Evolutionary conservation across 2,888 invertebrate species (phyloP).

Genomic region (Suillia variegata): DNA sequence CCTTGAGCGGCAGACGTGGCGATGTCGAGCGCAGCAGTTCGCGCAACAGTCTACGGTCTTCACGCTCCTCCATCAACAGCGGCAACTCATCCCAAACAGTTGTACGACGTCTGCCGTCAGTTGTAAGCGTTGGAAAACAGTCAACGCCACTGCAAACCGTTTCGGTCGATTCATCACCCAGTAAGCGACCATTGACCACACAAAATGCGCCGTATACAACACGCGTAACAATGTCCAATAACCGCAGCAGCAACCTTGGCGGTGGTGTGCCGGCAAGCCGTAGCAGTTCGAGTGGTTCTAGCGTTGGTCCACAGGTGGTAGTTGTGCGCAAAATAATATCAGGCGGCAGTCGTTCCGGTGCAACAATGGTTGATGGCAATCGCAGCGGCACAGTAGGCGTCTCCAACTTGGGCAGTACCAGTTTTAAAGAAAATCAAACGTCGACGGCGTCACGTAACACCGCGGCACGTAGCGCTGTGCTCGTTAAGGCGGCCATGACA

Average conservation of each 20-base stretch:
- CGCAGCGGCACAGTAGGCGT: conserved; percentile 24
- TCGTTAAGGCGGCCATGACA: conserved; percentile 50
- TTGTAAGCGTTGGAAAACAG: conserved; percentile 32
- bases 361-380: conserved; percentile 4
- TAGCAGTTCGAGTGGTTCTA: conserved; percentile 67
- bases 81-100: conserved; percentile 77
- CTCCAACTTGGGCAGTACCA: conserved; percentile 54
- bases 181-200: conserved; percentile 64
- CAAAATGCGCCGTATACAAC: conserved; percentile 57
- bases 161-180: conserved; percentile 56
- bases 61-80: conserved; percentile 82
- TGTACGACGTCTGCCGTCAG: conserved; percentile 71
- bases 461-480: conserved; percentile 48
- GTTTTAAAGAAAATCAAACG: conserved; percentile 62
- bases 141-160: conserved; percentile 58
- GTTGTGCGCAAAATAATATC: conserved; percentile 61
- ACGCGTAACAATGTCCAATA: conserved; percentile 15
- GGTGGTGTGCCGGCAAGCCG: conserved; percentile 66
- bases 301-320: conserved; percentile 63
- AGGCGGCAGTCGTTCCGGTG: conserved; percentile 59
- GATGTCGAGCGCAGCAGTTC: conserved; percentile 80
- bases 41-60: conserved; percentile 79
- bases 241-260: conserved; percentile 52
- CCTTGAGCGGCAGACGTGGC: conserved; percentile 48
- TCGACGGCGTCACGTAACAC: conserved; percentile 30